Base-by-base conservation (phyloP, 2,888 invertebrate species). In the Lochmaea capreae region DNA sequence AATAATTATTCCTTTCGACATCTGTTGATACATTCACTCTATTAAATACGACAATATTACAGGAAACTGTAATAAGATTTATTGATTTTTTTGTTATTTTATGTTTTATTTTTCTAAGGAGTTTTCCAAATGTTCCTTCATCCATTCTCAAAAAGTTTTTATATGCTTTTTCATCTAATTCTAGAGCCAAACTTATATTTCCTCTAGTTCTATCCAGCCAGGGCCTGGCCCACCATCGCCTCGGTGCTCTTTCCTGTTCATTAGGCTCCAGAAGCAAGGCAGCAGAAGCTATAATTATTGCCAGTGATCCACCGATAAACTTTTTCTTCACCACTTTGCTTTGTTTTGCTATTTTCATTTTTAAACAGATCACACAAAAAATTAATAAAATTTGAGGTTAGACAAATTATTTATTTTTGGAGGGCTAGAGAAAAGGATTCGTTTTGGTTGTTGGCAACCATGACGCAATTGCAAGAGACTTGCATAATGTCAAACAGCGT, bases 101-200 rank as follows among this genome's bases (percentile, higher is more conserved):
- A 16, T 72, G 65, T 65, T 65, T 46, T 61, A 75, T 75, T 71
- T 67, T 72, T 42, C 43, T 39, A 2, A 74, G 46, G n/a, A 74
- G 43, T 46, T 71, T 74, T 14, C 58, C 54, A 39, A 74, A 74
- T 14, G 65, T 39, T 58, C 39, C 16, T 65, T 72, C 61, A 65
- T 72, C 71, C 71, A 72, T 74, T 42, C 74, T 71, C 22, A 73
- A 52, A 71, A 33, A 33, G 26, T 33, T 33, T 33, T 33, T 33
- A 43, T 12, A 9, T 43, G 43, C 3, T 43, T 43, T 43, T 43
- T 43, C 42, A 42, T 18, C 8, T n/a, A 65, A 65, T 26, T 65
- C 65, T 49, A 14, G 3, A 46, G 65, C 22, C 16, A 65, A 49
- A 49, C 65, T 65, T 43, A 65, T 46, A 43, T 65, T 65, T 22